These are phyloP conservation scores for Eufriesea mexicana DNA, from an alignment of 1,140 invertebrate species.

Conservation along the genomic window DNA sequence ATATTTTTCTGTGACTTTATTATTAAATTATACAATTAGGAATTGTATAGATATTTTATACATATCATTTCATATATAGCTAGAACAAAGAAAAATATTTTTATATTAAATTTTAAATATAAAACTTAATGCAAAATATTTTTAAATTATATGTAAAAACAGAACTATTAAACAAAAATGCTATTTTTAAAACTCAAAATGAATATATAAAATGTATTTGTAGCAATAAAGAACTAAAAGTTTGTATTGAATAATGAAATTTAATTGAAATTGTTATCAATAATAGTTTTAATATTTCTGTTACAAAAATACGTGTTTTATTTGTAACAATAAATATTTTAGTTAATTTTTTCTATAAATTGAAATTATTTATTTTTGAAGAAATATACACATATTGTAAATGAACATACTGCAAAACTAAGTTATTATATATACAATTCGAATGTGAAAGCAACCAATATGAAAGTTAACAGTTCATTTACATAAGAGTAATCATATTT, in stretches of 20 bases:
- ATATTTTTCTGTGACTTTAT: background rate
- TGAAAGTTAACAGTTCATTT: conserved; percentile 27
- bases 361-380: background rate
- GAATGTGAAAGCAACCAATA: conserved; percentile 21
- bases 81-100: conserved; percentile 25
- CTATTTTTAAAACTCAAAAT: background rate
- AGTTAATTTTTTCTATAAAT: background rate
- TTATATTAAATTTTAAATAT: background rate
- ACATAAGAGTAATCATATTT: background rate
- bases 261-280: background rate
- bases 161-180: background rate
- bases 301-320: too few relatives aligned
- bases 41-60: background rate
- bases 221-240: background rate
- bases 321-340: background rate
- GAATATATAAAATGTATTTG: background rate
- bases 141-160: background rate
- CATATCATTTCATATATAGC: background rate
- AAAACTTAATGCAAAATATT: background rate
- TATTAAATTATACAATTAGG: background rate
- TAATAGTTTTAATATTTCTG: background rate
- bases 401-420: background rate
- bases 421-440: background rate
- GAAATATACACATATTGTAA: conserved; percentile 5
- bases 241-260: background rate